These are phyloP conservation scores for Diaphora mendica DNA, from an alignment of 2,888 invertebrate species.

Conservation along the genomic window DNA sequence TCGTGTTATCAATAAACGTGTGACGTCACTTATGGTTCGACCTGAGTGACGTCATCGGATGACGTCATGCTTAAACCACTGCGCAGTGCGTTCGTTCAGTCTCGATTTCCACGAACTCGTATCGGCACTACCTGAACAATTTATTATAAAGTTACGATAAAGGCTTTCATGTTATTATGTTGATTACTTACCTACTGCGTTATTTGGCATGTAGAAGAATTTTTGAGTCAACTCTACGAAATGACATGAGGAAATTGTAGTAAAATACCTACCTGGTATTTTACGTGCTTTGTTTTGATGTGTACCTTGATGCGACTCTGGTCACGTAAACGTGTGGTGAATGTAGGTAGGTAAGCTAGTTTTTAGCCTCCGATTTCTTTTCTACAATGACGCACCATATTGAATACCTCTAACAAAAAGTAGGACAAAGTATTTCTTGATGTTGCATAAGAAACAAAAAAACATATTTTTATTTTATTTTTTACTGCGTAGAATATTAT, in stretches of 20 bases:
- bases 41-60: conserved; percentile 72
- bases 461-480: conserved; percentile 1
- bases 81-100: conserved; percentile 51
- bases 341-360: conserved; percentile 29
- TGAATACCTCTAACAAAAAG: conserved; percentile 23
- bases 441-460: conserved; percentile 34
- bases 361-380: conserved; percentile 35
- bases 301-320: conserved; percentile 24
- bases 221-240: neutral
- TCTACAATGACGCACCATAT: conserved; percentile 37
- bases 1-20: conserved; percentile 45
- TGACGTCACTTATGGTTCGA: conserved; percentile 69
- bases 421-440: conserved; percentile 36
- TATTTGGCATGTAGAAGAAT: conserved; percentile 9
- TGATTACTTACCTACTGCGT: conserved; percentile 29
- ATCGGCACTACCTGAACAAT: conserved; percentile 50
- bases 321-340: conserved; percentile 52
- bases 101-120: conserved; percentile 64
- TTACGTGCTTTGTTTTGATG: conserved; percentile 22
- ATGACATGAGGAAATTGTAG: conserved; percentile 27
- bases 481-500: conserved; percentile 4
- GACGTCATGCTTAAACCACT: conserved; percentile 65
- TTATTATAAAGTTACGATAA: conserved; percentile 45
- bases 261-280: conserved; percentile 32
- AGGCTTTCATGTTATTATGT: conserved; percentile 38